A percentile compares a stretch with the other conserved stretches of the same genome.
Evolutionary conservation across 1,140 invertebrate species (phyloP).

Genomic region (Hyles vespertilio): DNA sequence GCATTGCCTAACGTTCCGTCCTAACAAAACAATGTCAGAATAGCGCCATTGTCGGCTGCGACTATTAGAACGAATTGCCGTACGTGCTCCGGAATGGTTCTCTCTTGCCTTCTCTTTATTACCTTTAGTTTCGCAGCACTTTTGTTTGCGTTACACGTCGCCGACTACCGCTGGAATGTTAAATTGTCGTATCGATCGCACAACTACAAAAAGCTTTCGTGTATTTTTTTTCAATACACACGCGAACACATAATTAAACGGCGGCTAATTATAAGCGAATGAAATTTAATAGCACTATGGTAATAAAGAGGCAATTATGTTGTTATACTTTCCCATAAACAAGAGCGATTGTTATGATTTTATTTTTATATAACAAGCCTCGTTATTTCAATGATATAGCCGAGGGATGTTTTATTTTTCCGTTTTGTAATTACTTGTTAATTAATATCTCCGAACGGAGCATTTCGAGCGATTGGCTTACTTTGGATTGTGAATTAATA

Average conservation of each 20-base stretch:
- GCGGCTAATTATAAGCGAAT: conserved; percentile 31
- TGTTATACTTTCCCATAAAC: conserved; percentile 23
- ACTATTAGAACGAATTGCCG: conserved; percentile 62
- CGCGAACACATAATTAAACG: conserved; percentile 26
- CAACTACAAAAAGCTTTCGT: conserved; percentile 21
- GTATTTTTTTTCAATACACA: conserved; percentile 18
- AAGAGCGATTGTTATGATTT: conserved; percentile 18
- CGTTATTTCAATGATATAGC: conserved; percentile 3
- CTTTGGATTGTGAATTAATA: too few species aligned
- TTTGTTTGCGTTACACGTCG: conserved; percentile 51
- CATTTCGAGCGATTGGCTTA: too few species aligned
- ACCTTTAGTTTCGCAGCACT: conserved; percentile 45
- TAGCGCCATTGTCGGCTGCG: conserved; percentile 48
- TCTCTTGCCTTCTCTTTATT: conserved; percentile 40
- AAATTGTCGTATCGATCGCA: conserved; percentile 36
- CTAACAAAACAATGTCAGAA: conserved; percentile 63
- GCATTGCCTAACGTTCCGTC: conserved; percentile 49
- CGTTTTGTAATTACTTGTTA: too few species aligned
- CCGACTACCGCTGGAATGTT: conserved; percentile 37
- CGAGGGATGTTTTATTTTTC: too few species aligned
- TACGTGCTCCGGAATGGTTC: conserved; percentile 49
- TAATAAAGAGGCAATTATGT: conserved; percentile 33
- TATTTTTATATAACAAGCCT: conserved; percentile 3
- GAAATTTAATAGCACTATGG: conserved; percentile 28
- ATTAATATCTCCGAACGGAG: too few species aligned